These are phyloP conservation scores for Indicator maculatus DNA, from an alignment of 2,113 vertebrate genomes.

Conservation along the genomic window DNA sequence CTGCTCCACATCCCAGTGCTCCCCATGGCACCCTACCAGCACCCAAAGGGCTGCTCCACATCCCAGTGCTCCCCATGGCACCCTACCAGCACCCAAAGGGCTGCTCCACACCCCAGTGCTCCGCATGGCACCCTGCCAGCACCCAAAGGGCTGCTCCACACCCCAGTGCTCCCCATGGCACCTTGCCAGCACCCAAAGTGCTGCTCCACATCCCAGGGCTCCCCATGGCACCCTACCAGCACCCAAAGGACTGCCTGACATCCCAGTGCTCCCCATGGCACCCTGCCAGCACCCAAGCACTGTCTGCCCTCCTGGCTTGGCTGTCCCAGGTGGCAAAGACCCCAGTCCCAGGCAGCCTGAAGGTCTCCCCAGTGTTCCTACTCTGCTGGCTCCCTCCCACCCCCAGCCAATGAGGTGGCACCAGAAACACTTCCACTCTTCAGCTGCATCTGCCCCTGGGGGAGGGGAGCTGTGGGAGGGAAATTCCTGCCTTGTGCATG, in stretches of 20 bases:
- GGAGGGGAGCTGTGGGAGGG: background rate
- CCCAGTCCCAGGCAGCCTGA: too few species aligned
- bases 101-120: accelerated
- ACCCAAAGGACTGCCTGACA: accelerated
- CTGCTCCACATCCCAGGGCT: background rate
- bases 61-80: background rate
- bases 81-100: too few species aligned
- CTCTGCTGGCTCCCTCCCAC: background rate
- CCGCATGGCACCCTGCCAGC: background rate
- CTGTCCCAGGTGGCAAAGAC: too few species aligned
- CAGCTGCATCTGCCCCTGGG: background rate
- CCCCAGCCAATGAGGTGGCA: background rate
- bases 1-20: accelerated
- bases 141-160: accelerated
- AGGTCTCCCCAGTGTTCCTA: background rate
- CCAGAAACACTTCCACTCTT: background rate
- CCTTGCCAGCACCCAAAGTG: background rate
- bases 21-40: background rate
- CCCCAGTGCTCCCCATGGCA: background rate
- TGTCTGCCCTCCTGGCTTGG: too few species aligned
- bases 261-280: background rate
- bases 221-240: too few species aligned
- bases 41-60: accelerated
- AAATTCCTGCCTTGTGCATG: background rate
- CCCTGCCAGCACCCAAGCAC: too few species aligned